These are phyloP conservation scores for Idaea aversata DNA, from an alignment of 2,888 invertebrate species.

Conservation along the genomic window DNA sequence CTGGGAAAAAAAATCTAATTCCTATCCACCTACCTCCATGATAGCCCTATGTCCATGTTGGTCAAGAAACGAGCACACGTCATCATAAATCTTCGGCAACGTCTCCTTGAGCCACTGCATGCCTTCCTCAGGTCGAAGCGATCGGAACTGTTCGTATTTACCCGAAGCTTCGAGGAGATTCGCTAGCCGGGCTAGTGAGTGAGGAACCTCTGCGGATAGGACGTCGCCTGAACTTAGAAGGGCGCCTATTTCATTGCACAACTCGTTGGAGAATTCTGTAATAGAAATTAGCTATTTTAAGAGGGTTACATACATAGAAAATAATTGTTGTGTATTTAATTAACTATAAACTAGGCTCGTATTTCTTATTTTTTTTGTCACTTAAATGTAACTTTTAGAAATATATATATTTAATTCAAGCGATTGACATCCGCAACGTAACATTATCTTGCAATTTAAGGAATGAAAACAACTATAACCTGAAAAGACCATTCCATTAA, in stretches of 20 bases:
- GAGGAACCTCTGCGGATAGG: slow-evolving; percentile 87
- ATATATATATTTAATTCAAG: too few relatives aligned
- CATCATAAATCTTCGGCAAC: slow-evolving; percentile 62
- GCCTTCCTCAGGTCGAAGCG: slow-evolving; percentile 69
- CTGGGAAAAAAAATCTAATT: neutral
- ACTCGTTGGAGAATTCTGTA: slow-evolving; percentile 82
- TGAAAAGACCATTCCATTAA: too few relatives aligned
- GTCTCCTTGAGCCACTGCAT: slow-evolving; percentile 81
- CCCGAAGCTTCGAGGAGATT: slow-evolving; percentile 63
- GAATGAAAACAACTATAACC: too few relatives aligned
- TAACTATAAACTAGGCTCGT: too few relatives aligned
- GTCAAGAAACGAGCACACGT: slow-evolving; percentile 81
- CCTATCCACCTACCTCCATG: slow-evolving; percentile 74
- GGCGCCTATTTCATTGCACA: slow-evolving; percentile 84
- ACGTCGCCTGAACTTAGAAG: slow-evolving; percentile 86
- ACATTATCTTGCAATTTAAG: too few relatives aligned
- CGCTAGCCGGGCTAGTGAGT: slow-evolving; percentile 68
- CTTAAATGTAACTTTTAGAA: too few relatives aligned
- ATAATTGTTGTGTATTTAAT: too few relatives aligned
- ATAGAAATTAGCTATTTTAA: neutral
- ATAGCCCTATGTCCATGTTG: slow-evolving; percentile 86
- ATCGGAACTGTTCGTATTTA: slow-evolving; percentile 69
- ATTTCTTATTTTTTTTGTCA: too few relatives aligned
- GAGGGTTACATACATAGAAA: too few relatives aligned
- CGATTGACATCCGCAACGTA: too few relatives aligned